Conservation (phyloP, 2,888 invertebrate species). For the Hemithea aestivaria region DNA sequence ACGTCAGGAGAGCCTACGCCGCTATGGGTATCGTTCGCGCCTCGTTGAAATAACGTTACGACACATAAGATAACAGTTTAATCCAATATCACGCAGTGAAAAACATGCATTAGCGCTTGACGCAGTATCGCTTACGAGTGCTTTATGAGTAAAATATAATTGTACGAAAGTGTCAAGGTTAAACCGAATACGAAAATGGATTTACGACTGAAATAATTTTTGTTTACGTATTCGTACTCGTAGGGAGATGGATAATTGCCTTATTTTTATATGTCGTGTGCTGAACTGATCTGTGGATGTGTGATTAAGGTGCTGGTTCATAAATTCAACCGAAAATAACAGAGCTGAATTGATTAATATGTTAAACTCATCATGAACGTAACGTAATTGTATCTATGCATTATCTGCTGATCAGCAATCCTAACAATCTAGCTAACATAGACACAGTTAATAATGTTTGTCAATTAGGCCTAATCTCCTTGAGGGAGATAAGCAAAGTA, state of each 20-base stretch:
- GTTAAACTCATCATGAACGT: slow-evolving; percentile 1
- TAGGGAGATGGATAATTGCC: slow-evolving; percentile 10
- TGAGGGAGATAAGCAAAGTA: slow-evolving; percentile 19
- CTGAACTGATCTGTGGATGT: slow-evolving; percentile 5
- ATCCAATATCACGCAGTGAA: slow-evolving; percentile 68
- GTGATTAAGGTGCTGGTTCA: not conserved
- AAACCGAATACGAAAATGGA: slow-evolving; percentile 38
- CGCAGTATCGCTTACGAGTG: slow-evolving; percentile 38
- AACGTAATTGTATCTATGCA: slow-evolving; percentile 13
- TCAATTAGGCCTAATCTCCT: slow-evolving; percentile 25
- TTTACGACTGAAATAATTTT: slow-evolving; percentile 27
- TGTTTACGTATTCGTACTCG: slow-evolving; percentile 16
- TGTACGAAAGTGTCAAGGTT: slow-evolving; percentile 49
- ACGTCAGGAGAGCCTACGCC: slow-evolving; percentile 32
- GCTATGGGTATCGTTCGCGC: slow-evolving; percentile 40
- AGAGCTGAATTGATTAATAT: too few relatives aligned
- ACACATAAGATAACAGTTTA: slow-evolving; percentile 68
- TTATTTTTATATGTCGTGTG: slow-evolving; percentile 5
- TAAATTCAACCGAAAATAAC: too few relatives aligned
- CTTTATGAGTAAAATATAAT: slow-evolving; percentile 45
- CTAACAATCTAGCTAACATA: slow-evolving; percentile 24
- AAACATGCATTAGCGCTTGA: slow-evolving; percentile 67
- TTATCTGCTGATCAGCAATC: slow-evolving; percentile 28
- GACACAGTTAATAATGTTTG: slow-evolving; percentile 24
- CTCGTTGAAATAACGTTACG: slow-evolving; percentile 57